Base-by-base conservation (phyloP, 2,888 invertebrate genomes). In the Pachliopta kotzebuea region DNA sequence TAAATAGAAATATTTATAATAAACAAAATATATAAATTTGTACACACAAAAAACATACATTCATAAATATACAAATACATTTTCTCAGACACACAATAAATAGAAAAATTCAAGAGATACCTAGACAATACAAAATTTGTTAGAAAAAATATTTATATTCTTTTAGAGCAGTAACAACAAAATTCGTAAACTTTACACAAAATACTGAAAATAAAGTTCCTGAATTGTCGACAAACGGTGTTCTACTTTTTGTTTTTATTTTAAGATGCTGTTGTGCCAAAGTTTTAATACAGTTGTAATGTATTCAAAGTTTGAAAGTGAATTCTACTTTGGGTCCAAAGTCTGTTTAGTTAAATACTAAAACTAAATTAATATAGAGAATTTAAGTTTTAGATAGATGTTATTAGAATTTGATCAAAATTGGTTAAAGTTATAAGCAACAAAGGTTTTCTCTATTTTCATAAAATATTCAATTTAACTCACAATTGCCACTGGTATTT, bases 251-350 rank as follows among this genome's bases (percentile, higher is more conserved):
- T 59, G 59, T 59, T 59, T 59, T 59, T 59, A 59, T 59, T 59
- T 59, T 20, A 52, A 31, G 52, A 50, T 23, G 29, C 49, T 59
- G 59, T 59, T 49, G 58, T 31, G 52, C 50, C 52, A 23, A 59
- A 59, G 59, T 59, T 59, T 59, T 59, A 59, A 59, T 59, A 31
- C 59, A 52, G 52, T 52, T 52, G 52, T 52, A 52, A 52, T 52
- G 52, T 52, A 52, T 52, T 52, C 52, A 52, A 52, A 52, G 52
- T 52, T 52, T 52, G 21, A 52, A 50, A 50, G 52, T 52, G 52
- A 52, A 52, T 52, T 21, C 52, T 7, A 52, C 20, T 52, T 52
- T 52, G 9, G 4, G 20, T 52, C 14, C 21, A 20, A 21, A 52
- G 23, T 21, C 7, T 9, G 4, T 9, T 21, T 52, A 11, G 52